Conservation (phyloP, 2,113 vertebrate genomes). For the Syngnathus scovelli region DNA sequence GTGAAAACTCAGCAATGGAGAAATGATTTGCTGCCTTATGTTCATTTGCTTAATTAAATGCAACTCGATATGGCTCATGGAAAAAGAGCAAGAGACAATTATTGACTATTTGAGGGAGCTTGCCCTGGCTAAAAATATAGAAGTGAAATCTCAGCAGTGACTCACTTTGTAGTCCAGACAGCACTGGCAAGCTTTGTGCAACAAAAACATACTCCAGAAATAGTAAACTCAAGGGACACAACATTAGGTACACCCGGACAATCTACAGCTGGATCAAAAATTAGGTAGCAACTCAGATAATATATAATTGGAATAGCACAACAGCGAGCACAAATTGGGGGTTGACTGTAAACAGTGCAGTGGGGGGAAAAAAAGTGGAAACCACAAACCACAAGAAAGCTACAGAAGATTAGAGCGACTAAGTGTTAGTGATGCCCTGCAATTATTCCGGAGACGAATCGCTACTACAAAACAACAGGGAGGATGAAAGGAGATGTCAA, state of each 20-base stretch:
- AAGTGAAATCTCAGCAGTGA: conserved; percentile 23
- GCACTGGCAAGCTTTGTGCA: conserved; percentile 14
- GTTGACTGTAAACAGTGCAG: conserved; percentile 3
- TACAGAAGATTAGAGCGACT: conserved; percentile 8
- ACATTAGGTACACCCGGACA: conserved; percentile 5
- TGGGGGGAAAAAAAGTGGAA: background rate
- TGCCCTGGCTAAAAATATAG: conserved; percentile 1
- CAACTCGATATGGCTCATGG: background rate
- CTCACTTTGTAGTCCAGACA: conserved; percentile 47
- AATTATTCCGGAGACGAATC: background rate
- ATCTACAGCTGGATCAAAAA: background rate
- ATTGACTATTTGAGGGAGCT: background rate
- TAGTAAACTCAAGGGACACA: conserved; percentile 7
- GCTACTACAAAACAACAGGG: conserved; percentile 17
- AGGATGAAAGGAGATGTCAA: conserved; percentile 15
- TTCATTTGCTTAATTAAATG: conserved; percentile 1
- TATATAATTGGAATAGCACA: background rate
- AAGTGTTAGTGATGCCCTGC: background rate
- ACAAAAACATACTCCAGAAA: conserved; percentile 26
- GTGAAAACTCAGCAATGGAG: conserved; percentile 3
- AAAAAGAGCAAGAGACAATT: background rate
- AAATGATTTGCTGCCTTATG: background rate
- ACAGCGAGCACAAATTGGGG: background rate
- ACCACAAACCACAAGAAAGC: conserved; percentile 21
- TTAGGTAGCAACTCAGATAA: too few relatives aligned